Conservation (phyloP, 1,140 invertebrate genomes). For the Sminthurinus signatus region DNA sequence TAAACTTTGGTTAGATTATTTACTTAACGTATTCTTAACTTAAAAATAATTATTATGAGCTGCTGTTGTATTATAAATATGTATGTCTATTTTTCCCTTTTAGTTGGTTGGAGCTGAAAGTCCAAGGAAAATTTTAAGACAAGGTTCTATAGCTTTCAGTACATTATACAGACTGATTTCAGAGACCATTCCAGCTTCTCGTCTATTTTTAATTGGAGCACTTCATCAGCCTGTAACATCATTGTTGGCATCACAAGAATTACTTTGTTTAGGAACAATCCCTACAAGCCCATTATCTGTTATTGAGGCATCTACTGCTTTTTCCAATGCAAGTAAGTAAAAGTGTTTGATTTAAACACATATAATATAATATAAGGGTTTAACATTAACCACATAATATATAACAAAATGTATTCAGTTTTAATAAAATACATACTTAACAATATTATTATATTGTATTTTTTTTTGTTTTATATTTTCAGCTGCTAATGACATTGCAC, state of each 20-base stretch:
- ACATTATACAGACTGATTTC: constrained; percentile 82
- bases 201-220: constrained; percentile 86
- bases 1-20: too few relatives aligned
- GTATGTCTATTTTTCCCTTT: too few relatives aligned
- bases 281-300: constrained; percentile 19
- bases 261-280: constrained; percentile 27
- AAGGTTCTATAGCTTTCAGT: constrained; percentile 80
- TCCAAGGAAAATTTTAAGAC: constrained; percentile 59
- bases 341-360: too few relatives aligned
- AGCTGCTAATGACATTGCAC: constrained; percentile 66
- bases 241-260: constrained; percentile 53
- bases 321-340: constrained; percentile 85
- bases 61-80: too few relatives aligned
- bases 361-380: too few relatives aligned
- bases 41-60: too few relatives aligned
- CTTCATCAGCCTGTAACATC: constrained; percentile 85
- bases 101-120: constrained; percentile 40
- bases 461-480: too few relatives aligned
- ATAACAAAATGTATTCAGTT: too few relatives aligned
- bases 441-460: too few relatives aligned
- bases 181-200: constrained; percentile 82
- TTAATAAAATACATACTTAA: too few relatives aligned
- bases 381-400: too few relatives aligned
- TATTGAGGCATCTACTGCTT: constrained; percentile 57
- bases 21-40: too few relatives aligned